phyloP scores from a whole-genome alignment of 2,888 invertebrate genomes.

The Glyphotaelius pellucidus region DNA sequence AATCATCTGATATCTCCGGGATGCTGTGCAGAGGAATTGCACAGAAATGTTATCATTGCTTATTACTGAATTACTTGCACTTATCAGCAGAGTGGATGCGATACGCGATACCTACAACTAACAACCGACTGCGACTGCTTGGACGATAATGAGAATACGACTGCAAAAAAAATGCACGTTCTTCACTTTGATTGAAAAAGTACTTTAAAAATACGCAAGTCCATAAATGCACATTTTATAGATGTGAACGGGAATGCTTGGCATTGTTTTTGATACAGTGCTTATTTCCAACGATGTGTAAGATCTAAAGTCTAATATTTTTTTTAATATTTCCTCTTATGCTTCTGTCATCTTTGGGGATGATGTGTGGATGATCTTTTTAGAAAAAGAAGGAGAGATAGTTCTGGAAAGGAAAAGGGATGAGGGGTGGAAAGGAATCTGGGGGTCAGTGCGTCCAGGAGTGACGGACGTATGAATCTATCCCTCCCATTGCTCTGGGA shows the following conservation, averaged over 20 bases:
- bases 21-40: background rate
- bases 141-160: background rate
- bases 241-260: background rate
- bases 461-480: too few relatives aligned
- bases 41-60: background rate
- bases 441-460: too few relatives aligned
- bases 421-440: too few relatives aligned
- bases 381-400: too few relatives aligned
- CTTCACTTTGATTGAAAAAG: background rate
- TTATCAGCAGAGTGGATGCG: background rate
- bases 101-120: background rate
- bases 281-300: background rate
- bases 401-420: too few relatives aligned
- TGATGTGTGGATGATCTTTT: too few relatives aligned
- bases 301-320: background rate
- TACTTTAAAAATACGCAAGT: background rate
- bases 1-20: conserved; percentile 13
- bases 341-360: too few relatives aligned
- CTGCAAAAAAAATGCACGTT: background rate
- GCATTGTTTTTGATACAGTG: background rate
- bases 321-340: too few relatives aligned
- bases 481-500: too few relatives aligned
- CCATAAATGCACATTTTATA: background rate
- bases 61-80: background rate
- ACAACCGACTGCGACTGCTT: background rate